phyloP scores from a whole-genome alignment of 2,797 vertebrate genomes.

The Scolopax bukidnonensis region DNA sequence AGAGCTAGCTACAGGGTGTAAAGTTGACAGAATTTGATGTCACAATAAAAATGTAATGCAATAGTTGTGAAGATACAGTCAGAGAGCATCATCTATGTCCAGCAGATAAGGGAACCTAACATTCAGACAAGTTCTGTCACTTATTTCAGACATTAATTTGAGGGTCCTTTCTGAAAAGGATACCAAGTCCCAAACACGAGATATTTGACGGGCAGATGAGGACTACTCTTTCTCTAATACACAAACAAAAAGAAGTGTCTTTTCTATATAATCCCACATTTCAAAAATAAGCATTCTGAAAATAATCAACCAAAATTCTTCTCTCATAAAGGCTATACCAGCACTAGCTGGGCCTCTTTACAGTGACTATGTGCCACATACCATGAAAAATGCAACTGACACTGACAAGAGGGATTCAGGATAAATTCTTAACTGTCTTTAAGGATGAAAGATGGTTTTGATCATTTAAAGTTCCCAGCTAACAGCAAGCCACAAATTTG shows the following conservation, averaged over 20 bases:
- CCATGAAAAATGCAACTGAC: neutral
- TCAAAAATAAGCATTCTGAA: neutral
- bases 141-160: neutral
- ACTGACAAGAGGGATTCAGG: neutral
- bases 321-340: neutral
- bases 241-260: neutral
- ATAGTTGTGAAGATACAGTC: neutral
- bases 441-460: neutral
- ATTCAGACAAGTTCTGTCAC: neutral
- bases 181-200: neutral
- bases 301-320: neutral
- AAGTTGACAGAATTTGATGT: neutral
- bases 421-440: neutral
- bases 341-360: neutral
- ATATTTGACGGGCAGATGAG: neutral
- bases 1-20: neutral
- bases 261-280: neutral
- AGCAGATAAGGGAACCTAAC: neutral
- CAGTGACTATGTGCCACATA: neutral
- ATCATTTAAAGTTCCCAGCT: neutral
- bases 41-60: neutral
- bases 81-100: neutral
- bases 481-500: neutral
- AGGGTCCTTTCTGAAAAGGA: neutral
- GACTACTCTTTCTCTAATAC: neutral